phyloP scores from a whole-genome alignment of 2,888 invertebrate genomes.

The Lucinisca nassula region DNA sequence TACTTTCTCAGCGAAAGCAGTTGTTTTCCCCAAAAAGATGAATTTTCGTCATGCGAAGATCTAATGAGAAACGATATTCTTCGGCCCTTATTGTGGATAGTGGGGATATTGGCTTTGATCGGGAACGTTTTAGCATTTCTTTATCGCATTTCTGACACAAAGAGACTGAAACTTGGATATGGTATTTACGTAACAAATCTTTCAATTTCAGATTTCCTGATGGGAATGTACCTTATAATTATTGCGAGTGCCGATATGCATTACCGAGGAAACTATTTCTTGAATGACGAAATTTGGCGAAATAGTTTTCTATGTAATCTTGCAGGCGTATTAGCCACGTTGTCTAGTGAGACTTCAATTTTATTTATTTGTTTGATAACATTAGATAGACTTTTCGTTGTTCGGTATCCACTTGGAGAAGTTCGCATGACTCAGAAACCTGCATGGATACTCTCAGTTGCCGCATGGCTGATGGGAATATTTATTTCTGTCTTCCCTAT shows the following conservation, averaged over 20 bases:
- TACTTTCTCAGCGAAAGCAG: not conserved
- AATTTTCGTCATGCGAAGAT: not conserved
- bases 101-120: not conserved
- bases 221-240: constrained; percentile 51
- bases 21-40: not conserved
- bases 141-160: not conserved
- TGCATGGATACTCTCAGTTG: constrained; percentile 68
- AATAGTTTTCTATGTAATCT: constrained; percentile 65
- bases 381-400: constrained; percentile 91
- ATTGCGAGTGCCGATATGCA: constrained; percentile 71
- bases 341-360: constrained; percentile 90
- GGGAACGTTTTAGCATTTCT: not conserved
- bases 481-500: constrained; percentile 83
- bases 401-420: constrained; percentile 89
- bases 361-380: constrained; percentile 90
- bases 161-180: constrained; percentile 40
- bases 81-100: not conserved
- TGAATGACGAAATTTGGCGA: constrained; percentile 69
- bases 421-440: constrained; percentile 70
- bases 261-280: constrained; percentile 67
- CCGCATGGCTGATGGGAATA: constrained; percentile 80
- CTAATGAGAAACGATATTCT: not conserved
- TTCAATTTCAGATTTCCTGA: constrained; percentile 59
- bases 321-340: constrained; percentile 70
- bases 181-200: constrained; percentile 64